Evolutionary conservation across 2,113 vertebrate species (phyloP).

Genomic region (Polypterus bichir): DNA sequence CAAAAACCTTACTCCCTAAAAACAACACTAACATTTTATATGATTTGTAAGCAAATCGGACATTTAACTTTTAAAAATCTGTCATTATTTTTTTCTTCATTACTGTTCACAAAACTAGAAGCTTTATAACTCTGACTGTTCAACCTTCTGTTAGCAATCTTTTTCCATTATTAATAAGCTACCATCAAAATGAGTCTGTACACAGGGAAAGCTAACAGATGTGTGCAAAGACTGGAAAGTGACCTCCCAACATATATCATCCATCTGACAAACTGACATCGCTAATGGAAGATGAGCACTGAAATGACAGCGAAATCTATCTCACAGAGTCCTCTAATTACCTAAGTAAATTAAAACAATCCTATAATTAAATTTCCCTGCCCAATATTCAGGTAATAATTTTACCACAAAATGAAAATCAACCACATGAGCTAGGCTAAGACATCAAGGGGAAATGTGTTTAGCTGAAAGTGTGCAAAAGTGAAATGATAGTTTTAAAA

Average conservation of each 20-base stretch:
- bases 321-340: background rate
- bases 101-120: background rate
- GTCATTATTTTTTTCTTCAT: background rate
- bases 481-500: too few relatives aligned
- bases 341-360: background rate
- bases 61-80: background rate
- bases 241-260: conserved; percentile 4
- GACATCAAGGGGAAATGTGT: background rate
- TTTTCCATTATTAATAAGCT: background rate
- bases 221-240: conserved; percentile 1
- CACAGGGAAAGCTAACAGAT: background rate
- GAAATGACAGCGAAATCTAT: conserved; percentile 7
- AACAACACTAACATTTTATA: too few relatives aligned
- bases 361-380: background rate
- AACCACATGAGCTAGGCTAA: background rate
- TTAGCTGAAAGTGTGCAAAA: too few relatives aligned
- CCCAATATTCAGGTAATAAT: background rate
- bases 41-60: too few relatives aligned
- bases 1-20: too few relatives aligned
- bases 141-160: background rate
- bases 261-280: conserved; percentile 1
- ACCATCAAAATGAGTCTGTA: background rate
- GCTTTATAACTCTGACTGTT: background rate
- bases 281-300: conserved; percentile 1
- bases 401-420: background rate